A percentile compares a stretch with the other conserved stretches of the same genome.
phyloP scores from a whole-genome alignment of 2,888 invertebrate species.

The Prosapia bicincta region DNA sequence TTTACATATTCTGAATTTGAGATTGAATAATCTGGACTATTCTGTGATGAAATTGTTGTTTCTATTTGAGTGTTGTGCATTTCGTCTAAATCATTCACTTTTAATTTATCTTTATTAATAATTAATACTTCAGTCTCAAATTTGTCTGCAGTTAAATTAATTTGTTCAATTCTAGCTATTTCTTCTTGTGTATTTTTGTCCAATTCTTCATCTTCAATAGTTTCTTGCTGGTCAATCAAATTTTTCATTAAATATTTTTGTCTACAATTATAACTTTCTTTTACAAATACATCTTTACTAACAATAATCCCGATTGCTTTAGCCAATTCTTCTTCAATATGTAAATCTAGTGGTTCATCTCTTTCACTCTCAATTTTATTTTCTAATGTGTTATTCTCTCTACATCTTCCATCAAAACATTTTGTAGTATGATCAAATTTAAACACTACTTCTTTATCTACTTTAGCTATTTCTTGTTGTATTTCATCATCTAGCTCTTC shows the following conservation, averaged over 20 bases:
- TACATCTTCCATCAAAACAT: no score
- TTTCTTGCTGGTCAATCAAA: not conserved
- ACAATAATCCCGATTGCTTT: constrained; percentile 5
- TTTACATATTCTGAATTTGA: not conserved
- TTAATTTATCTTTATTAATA: no score
- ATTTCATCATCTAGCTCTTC: constrained; percentile 6
- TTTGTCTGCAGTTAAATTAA: not conserved
- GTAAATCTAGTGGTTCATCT: constrained; percentile 8
- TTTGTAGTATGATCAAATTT: no score
- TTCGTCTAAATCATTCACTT: no score
- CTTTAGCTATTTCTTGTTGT: not conserved
- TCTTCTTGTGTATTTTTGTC: constrained; percentile 2
- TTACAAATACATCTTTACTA: not conserved
- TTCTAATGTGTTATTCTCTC: no score
- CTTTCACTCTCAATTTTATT: not conserved
- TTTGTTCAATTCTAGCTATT: constrained; percentile 5
- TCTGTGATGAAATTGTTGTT: no score
- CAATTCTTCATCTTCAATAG: constrained; percentile 16
- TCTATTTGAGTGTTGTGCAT: no score
- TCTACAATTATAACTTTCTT: not conserved
- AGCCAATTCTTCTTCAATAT: not conserved
- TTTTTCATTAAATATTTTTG: not conserved
- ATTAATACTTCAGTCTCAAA: no score
- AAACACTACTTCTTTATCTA: not conserved
- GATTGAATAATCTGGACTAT: no score